Base-by-base conservation (phyloP, 2,797 vertebrate species). In the Dicrostonyx torquatus region DNA sequence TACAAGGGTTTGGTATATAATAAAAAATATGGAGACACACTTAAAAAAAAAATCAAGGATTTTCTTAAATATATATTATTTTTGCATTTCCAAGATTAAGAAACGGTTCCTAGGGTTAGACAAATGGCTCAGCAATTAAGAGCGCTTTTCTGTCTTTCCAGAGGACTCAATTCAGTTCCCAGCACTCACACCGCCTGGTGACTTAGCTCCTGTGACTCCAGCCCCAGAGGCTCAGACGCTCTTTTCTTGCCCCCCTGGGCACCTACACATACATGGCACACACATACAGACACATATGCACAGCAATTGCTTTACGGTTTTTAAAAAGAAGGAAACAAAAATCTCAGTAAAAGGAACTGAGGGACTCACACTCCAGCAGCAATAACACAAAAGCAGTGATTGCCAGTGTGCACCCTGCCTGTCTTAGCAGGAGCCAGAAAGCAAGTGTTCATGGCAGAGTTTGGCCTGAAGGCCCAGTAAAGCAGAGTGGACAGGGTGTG, bases 381-480 rank as follows among this genome's bases (percentile, higher is more conserved):
- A 40, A 40, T n/a, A 64, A 77, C 2, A 50, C 24, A 91, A 73
- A 48, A 83, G 29, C 77, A 40, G 87, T 68, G 68, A 79, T 87
- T 92, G 43, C 37, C 58, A 79, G 48, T 70, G 82, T 83, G 93
- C 76, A 73, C 45, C 86, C 73, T 92, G 55, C 45, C 15, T 26
- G 8, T 82, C 91, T 91, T 86, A 31, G 2, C 83, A 66, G 31
- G 50, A 79, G 50, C 75, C 90, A 86, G 40, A 92, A 89, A 94
- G 34, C 29, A 73, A 70, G 26, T 55, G 58, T 85, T 90, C 90
- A 60, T 5, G 29, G 77, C 75, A 53, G 60, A 93, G 62, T 94
- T 79, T 94, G 92, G 89, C 90, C 94, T 18, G 87, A 55, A 95
- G 96, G 91, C 79, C 96, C 37, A 85, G 86, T 77, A 87, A 97